Conservation (phyloP, 2,888 invertebrate genomes). For the Melikaiella ostensackeni region DNA sequence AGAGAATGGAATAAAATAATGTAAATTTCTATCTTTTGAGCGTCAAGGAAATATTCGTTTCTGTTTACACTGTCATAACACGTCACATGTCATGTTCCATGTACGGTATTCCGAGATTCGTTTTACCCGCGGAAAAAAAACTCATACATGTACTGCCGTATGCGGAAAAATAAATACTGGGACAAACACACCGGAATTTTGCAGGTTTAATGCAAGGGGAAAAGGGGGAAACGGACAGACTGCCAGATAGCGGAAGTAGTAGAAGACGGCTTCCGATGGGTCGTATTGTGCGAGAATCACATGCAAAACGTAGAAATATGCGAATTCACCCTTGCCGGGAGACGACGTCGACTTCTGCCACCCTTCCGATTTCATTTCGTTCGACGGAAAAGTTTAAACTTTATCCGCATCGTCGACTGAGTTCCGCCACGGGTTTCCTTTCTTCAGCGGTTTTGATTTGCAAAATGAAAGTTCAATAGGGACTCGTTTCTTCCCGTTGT, state of each 20-base stretch:
- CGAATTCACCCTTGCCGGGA: constrained; percentile 54
- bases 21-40: neutral
- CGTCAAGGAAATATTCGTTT: constrained; percentile 25
- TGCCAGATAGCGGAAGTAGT: constrained; percentile 69
- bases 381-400: constrained; percentile 58
- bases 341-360: constrained; percentile 47
- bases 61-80: constrained; percentile 27
- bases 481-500: constrained; percentile 39
- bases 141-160: constrained; percentile 43
- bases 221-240: constrained; percentile 59
- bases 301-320: constrained; percentile 67
- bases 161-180: constrained; percentile 39
- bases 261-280: constrained; percentile 71
- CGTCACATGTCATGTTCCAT: constrained; percentile 31
- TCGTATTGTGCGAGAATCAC: constrained; percentile 67
- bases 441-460: constrained; percentile 43
- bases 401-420: constrained; percentile 51
- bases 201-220: constrained; percentile 53
- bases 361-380: constrained; percentile 54
- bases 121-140: constrained; percentile 61
- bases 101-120: constrained; percentile 30
- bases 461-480: constrained; percentile 44
- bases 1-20: constrained; percentile 6
- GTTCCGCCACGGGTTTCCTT: constrained; percentile 40
- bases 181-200: constrained; percentile 58